Evolutionary conservation across 2,888 invertebrate genomes (phyloP).

Genomic region (Hypena proboscidalis): DNA sequence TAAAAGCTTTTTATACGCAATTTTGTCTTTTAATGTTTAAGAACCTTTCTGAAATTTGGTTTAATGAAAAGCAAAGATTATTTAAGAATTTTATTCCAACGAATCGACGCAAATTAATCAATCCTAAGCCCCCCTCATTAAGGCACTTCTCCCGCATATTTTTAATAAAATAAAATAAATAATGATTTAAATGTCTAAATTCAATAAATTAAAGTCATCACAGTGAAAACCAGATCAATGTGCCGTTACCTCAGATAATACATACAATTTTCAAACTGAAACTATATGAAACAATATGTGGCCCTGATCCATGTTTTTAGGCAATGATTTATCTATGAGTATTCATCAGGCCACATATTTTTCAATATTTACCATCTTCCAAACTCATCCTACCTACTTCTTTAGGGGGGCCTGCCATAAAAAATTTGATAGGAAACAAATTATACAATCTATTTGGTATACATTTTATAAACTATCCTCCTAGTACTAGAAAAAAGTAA

Average conservation of each 20-base stretch:
- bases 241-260: not conserved
- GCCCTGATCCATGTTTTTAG: conserved; percentile 11
- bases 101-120: conserved; percentile 37
- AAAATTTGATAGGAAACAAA: conserved; percentile 11
- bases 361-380: not conserved
- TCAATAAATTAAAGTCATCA: too few species aligned
- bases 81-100: conserved; percentile 32
- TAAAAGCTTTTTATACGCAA: conserved; percentile 29
- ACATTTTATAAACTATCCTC: conserved; percentile 32
- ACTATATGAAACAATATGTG: conserved; percentile 7
- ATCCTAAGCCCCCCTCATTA: conserved; percentile 43
- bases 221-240: not conserved
- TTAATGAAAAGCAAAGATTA: conserved; percentile 4
- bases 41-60: too few species aligned
- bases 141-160: conserved; percentile 53
- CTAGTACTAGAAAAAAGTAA: conserved; percentile 29
- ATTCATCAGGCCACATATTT: not conserved
- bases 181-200: conserved; percentile 6
- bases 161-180: conserved; percentile 21
- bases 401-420: conserved; percentile 16
- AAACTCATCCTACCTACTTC: conserved; percentile 9
- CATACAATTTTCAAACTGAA: not conserved
- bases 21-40: conserved; percentile 23
- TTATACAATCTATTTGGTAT: conserved; percentile 31
- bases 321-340: not conserved